These are phyloP conservation scores for Tipula unca DNA, from an alignment of 2,888 invertebrate species.

Conservation along the genomic window DNA sequence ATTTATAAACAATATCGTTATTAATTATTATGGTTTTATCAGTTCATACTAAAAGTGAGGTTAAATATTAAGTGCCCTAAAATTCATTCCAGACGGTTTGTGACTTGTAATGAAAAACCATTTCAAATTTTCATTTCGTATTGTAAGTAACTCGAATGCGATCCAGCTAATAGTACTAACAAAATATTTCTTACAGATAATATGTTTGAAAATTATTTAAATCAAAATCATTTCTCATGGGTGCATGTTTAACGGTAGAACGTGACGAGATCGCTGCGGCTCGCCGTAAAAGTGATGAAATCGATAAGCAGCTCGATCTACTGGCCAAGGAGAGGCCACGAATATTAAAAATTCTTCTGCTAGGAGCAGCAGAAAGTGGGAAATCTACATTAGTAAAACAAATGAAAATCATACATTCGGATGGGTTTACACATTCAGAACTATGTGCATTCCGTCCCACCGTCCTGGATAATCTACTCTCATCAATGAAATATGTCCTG, in stretches of 20 bases:
- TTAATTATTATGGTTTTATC: background rate
- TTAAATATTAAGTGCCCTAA: background rate
- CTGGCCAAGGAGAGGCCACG: slow-evolving; percentile 51
- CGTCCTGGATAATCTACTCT: slow-evolving; percentile 53
- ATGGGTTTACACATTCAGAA: slow-evolving; percentile 54
- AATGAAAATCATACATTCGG: slow-evolving; percentile 61
- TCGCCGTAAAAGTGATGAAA: slow-evolving; percentile 50
- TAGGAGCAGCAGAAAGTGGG: slow-evolving; percentile 55
- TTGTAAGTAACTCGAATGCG: background rate
- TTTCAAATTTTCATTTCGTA: background rate
- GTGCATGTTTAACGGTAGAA: slow-evolving; percentile 54
- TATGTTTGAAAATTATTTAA: slow-evolving; percentile 19
- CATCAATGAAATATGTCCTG: slow-evolving; percentile 59
- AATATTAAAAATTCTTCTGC: slow-evolving; percentile 53
- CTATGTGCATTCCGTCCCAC: slow-evolving; percentile 53
- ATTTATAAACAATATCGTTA: background rate
- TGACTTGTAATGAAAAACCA: background rate
- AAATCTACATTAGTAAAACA: slow-evolving; percentile 60
- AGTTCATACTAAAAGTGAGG: background rate
- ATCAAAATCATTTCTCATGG: slow-evolving; percentile 39
- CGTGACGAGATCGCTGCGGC: slow-evolving; percentile 48
- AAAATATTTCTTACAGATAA: background rate
- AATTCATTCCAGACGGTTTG: background rate
- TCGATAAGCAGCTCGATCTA: slow-evolving; percentile 50
- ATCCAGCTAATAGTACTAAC: background rate